Conservation (phyloP, 2,888 invertebrate genomes). For the Minunthozetes semirufus region DNA sequence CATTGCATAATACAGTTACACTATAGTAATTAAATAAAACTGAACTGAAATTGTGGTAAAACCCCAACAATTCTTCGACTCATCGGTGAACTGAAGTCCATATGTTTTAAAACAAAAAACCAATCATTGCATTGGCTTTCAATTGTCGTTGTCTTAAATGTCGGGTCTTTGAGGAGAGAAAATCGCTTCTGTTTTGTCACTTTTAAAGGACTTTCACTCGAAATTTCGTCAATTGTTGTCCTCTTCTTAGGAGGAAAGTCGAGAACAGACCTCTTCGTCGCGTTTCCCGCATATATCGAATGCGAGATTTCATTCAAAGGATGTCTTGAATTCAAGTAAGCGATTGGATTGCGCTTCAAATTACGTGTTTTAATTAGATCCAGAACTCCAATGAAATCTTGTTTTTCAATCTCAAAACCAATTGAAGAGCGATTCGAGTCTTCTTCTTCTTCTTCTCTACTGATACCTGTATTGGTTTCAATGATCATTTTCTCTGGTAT, state of each 20-base stretch:
- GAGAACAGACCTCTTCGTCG: neutral
- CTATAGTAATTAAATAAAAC: neutral
- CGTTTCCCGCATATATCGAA: neutral
- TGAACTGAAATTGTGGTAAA: neutral
- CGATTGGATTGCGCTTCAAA: neutral
- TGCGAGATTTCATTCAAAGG: conserved; percentile 14
- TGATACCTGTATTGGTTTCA: too few relatives aligned
- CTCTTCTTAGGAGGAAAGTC: neutral
- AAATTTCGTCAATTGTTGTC: neutral
- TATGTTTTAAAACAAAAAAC: neutral
- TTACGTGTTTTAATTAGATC: conserved; percentile 4
- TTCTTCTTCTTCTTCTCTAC: too few relatives aligned
- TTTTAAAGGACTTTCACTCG: neutral
- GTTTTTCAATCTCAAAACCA: neutral
- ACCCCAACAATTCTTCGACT: neutral
- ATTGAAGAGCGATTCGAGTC: too few relatives aligned
- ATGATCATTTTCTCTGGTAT: too few relatives aligned
- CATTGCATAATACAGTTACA: too few relatives aligned
- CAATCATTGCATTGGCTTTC: neutral
- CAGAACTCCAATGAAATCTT: neutral
- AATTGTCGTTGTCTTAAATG: neutral
- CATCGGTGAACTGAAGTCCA: conserved; percentile 1
- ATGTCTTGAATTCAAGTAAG: conserved; percentile 4
- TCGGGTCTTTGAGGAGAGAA: too few relatives aligned
- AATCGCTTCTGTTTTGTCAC: too few relatives aligned